These are phyloP conservation scores for Periphyllus acericola DNA, from an alignment of 2,888 invertebrate species.

Conservation along the genomic window DNA sequence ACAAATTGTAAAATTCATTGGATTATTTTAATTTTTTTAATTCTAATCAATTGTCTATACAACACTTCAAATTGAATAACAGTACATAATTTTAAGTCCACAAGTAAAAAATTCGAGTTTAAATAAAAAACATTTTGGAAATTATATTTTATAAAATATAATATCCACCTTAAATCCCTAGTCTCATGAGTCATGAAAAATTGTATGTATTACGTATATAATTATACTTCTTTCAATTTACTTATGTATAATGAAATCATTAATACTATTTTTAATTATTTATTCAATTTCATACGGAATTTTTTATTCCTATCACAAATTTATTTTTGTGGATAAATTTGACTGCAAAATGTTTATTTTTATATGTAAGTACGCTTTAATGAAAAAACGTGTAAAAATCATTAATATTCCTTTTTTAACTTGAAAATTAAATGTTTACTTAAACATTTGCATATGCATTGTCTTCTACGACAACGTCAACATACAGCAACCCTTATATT, in stretches of 20 bases:
- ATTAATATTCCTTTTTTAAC: conserved; percentile 28
- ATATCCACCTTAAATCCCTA: background rate
- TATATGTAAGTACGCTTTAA: conserved; percentile 25
- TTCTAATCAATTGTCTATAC: background rate
- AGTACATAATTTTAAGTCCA: too few relatives aligned
- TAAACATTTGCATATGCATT: conserved; percentile 15
- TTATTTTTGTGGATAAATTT: background rate
- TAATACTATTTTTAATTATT: conserved; percentile 12
- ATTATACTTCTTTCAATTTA: background rate
- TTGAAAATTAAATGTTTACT: conserved; percentile 13
- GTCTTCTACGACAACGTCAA: too few relatives aligned
- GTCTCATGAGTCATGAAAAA: background rate
- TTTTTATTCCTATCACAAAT: conserved; percentile 4
- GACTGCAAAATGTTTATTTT: conserved; percentile 6
- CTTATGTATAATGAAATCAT: background rate
- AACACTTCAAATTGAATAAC: too few relatives aligned
- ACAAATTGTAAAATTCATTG: too few relatives aligned
- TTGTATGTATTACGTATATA: background rate
- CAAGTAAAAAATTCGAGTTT: too few relatives aligned
- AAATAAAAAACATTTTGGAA: too few relatives aligned
- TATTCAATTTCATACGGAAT: conserved; percentile 4
- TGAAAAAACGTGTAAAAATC: background rate
- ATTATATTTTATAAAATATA: background rate
- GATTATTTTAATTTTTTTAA: background rate
- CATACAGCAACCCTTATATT: background rate